Evolutionary conservation across 2,113 vertebrate genomes (phyloP).

Genomic region (Ictalurus furcatus): DNA sequence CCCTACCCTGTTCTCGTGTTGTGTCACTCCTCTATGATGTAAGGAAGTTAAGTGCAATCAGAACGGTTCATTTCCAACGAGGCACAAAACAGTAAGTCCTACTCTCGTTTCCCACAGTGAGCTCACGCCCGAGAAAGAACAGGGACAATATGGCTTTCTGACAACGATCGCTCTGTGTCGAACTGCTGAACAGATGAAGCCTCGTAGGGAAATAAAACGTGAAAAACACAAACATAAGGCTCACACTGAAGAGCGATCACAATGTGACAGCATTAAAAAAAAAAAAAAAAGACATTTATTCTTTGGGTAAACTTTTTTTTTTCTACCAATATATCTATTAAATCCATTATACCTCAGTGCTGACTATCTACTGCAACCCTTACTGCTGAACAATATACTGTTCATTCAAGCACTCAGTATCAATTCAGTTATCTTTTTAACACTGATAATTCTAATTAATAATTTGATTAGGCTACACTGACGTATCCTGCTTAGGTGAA

Average conservation of each 20-base stretch:
- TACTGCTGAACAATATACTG: not conserved
- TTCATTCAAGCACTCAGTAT: not conserved
- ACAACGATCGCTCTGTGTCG: slow-evolving; percentile 2
- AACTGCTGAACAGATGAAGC: slow-evolving; percentile 13
- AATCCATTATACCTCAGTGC: not conserved
- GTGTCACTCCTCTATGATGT: slow-evolving; percentile 5
- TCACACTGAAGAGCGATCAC: not conserved
- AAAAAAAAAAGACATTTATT: not conserved
- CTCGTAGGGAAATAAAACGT: slow-evolving; percentile 7
- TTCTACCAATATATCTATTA: not conserved
- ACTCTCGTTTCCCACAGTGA: slow-evolving; percentile 15
- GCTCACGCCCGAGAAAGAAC: slow-evolving; percentile 20
- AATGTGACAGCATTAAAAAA: not conserved
- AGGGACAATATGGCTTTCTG: slow-evolving; percentile 35
- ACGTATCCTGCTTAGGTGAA: not conserved
- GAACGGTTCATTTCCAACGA: slow-evolving; percentile 30
- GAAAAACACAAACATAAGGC: slow-evolving; percentile 18
- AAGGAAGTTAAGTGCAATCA: slow-evolving; percentile 14
- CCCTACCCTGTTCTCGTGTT: not conserved
- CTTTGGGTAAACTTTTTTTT: not conserved
- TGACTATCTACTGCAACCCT: not conserved
- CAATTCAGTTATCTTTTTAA: not conserved
- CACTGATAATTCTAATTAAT: not conserved
- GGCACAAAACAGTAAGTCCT: slow-evolving; percentile 14
- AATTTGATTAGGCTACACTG: not conserved